Percentiles rank a stretch among this genome's conserved stretches.
Conservation (phyloP, 2,797 vertebrate genomes). For the Periophthalmus magnuspinnatus region DNA sequence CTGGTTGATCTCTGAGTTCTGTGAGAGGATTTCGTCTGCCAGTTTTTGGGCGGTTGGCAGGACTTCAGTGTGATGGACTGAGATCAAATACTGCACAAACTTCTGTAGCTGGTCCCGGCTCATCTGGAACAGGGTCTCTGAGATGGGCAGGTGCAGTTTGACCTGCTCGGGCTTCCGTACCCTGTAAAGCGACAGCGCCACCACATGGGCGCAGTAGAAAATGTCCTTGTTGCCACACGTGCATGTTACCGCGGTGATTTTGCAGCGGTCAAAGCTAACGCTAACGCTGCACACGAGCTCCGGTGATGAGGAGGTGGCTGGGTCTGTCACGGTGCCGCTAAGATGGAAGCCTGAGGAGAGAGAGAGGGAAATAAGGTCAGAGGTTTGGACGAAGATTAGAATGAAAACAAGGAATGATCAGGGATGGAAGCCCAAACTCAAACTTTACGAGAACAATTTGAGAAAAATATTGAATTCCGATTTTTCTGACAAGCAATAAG, state of each 20-base stretch:
- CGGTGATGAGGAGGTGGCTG: conserved; percentile 89
- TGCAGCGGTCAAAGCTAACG: conserved; percentile 99
- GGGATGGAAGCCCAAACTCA: too few relatives aligned
- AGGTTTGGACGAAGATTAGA: neutral
- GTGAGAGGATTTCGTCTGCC: conserved; percentile 97
- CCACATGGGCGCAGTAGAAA: conserved; percentile 98
- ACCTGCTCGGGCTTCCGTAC: conserved; percentile 98
- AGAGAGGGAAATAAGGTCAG: neutral
- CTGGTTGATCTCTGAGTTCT: conserved; percentile 99
- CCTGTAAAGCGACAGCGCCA: conserved; percentile 95
- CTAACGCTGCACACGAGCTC: conserved; percentile 96
- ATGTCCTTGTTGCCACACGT: conserved; percentile 99
- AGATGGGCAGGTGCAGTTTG: conserved; percentile 98
- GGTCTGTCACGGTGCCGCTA: conserved; percentile 96
- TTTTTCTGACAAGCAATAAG: too few relatives aligned
- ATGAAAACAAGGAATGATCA: neutral
- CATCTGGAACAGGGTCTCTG: conserved; percentile 99
- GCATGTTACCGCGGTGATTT: conserved; percentile 98
- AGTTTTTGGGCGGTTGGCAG: conserved; percentile 97
- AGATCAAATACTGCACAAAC: conserved; percentile 99
- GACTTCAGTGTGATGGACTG: conserved; percentile 98
- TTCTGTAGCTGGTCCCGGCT: conserved; percentile 99
- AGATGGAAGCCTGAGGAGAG: conserved; percentile 88
- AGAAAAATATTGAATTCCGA: too few relatives aligned
- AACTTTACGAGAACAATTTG: too few relatives aligned